phyloP scores from a whole-genome alignment of 2,113 vertebrate species.

The Hippopotamus amphibius region DNA sequence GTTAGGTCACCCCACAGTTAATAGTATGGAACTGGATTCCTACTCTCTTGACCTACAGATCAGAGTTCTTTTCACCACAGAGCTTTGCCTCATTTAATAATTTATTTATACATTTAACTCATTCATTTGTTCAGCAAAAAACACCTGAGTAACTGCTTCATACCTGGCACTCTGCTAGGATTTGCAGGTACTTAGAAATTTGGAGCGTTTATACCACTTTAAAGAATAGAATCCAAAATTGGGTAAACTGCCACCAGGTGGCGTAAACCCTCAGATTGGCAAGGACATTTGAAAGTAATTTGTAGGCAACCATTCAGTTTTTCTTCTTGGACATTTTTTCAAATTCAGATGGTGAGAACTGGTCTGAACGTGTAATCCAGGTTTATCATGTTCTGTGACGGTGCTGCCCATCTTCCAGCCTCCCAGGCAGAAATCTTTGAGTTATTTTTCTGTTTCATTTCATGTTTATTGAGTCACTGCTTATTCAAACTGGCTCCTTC shows the following conservation, averaged over 20 bases:
- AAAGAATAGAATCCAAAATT: neutral
- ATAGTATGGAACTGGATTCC: neutral
- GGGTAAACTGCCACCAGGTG: slow-evolving; percentile 52
- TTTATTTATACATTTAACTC: neutral
- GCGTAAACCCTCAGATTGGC: neutral
- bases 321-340: neutral
- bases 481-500: neutral
- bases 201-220: neutral
- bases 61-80: neutral
- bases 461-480: neutral
- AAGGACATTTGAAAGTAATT: neutral
- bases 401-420: neutral
- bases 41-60: neutral
- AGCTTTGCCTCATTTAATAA: neutral
- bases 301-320: neutral
- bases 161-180: neutral
- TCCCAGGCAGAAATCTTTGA: neutral
- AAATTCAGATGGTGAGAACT: slow-evolving; percentile 8
- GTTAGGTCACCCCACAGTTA: neutral
- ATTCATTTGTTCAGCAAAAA: neutral
- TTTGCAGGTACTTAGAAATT: neutral
- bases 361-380: slow-evolving; percentile 25
- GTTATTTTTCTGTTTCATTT: slow-evolving; percentile 48
- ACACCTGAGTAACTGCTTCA: neutral
- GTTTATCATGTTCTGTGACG: neutral